These are phyloP conservation scores for Hesperia comma DNA, from an alignment of 2,888 invertebrate genomes.

Conservation along the genomic window DNA sequence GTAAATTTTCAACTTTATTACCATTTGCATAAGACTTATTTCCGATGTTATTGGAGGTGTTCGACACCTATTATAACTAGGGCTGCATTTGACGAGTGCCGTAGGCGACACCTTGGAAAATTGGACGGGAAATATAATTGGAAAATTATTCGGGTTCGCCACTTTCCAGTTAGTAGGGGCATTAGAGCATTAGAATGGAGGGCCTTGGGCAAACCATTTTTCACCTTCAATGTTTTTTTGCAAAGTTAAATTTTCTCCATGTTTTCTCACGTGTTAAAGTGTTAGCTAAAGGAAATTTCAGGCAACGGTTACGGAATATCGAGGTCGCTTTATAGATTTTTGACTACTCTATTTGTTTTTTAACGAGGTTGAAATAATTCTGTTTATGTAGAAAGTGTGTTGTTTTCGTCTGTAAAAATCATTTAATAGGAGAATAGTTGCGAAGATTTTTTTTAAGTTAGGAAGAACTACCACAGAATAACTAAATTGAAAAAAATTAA, in stretches of 20 bases:
- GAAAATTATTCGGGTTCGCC: constrained; percentile 81
- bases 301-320: neutral
- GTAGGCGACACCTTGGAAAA: constrained; percentile 82
- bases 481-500: too few species aligned
- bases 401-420: too few species aligned
- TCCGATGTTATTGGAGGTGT: constrained; percentile 41
- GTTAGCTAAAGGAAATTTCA: neutral
- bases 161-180: constrained; percentile 60
- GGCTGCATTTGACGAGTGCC: constrained; percentile 82
- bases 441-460: too few species aligned
- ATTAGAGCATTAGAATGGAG: constrained; percentile 49
- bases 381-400: too few species aligned
- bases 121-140: constrained; percentile 84
- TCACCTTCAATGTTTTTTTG: constrained; percentile 39
- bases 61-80: constrained; percentile 51
- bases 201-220: constrained; percentile 43
- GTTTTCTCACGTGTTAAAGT: neutral
- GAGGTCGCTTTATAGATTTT: neutral
- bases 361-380: too few species aligned
- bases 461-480: too few species aligned
- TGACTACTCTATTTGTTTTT: too few species aligned
- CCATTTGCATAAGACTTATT: constrained; percentile 32
- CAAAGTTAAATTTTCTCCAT: neutral
- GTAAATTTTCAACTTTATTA: constrained; percentile 33
- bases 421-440: too few species aligned